Evolutionary conservation across 1,140 invertebrate genomes (phyloP).

Genomic region (Pseudomyrmex concolor): DNA sequence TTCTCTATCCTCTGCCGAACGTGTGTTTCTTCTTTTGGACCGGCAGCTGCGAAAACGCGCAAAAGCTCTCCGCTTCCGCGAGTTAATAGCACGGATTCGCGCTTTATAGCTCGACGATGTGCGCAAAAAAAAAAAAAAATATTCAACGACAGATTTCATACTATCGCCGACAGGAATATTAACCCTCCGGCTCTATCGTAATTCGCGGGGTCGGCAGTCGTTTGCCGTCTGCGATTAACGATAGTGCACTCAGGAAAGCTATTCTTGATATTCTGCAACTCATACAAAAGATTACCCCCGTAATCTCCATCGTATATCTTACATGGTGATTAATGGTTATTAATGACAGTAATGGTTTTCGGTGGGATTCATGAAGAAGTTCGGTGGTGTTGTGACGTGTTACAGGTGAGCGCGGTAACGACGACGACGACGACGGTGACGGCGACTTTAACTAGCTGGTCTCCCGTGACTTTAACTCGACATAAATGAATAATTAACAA

Average conservation of each 20-base stretch:
- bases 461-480: background rate
- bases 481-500: conserved; percentile 1
- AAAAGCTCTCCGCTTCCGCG: background rate
- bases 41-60: conserved; percentile 13
- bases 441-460: background rate
- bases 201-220: conserved; percentile 7
- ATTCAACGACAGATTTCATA: conserved; percentile 49
- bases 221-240: conserved; percentile 7
- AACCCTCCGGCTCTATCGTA: conserved; percentile 3
- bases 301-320: background rate
- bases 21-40: conserved; percentile 57
- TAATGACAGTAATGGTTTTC: background rate
- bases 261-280: conserved; percentile 10
- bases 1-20: conserved; percentile 23
- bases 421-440: too few relatives aligned
- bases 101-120: background rate
- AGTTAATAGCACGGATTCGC: conserved; percentile 63
- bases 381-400: background rate
- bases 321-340: background rate
- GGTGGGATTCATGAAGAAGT: background rate
- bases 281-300: background rate
- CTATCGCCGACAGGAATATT: conserved; percentile 40
- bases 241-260: background rate
- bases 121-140: conserved; percentile 1
- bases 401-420: too few relatives aligned